Percentiles rank a stretch among this genome's conserved stretches.
Evolutionary conservation across 2,888 invertebrate species (phyloP).

Genomic region (Lepidochitona cinerea): DNA sequence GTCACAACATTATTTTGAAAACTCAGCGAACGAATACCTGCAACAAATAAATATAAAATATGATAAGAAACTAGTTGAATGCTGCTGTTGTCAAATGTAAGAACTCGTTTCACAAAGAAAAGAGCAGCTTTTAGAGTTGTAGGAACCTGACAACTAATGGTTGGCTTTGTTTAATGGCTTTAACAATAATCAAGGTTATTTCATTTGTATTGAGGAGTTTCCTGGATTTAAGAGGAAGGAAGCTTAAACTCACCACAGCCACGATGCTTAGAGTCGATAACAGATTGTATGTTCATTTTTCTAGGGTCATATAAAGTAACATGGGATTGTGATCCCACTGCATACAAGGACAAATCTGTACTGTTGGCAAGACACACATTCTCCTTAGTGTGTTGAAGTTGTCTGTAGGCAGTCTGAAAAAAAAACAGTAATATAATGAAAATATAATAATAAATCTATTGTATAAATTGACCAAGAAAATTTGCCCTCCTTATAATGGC

Average conservation of each 20-base stretch:
- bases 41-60: neutral
- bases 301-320: conserved; percentile 91
- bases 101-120: too few species aligned
- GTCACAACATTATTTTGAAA: conserved; percentile 92
- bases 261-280: conserved; percentile 86
- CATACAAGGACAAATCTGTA: conserved; percentile 86
- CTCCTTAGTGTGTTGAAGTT: conserved; percentile 90
- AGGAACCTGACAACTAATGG: too few species aligned
- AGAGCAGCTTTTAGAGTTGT: too few species aligned
- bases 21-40: conserved; percentile 86
- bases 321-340: conserved; percentile 94
- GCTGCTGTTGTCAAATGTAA: too few species aligned
- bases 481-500: too few species aligned
- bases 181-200: too few species aligned
- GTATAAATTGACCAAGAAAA: too few species aligned
- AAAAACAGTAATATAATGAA: too few species aligned
- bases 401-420: conserved; percentile 82
- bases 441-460: too few species aligned
- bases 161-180: too few species aligned
- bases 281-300: conserved; percentile 41
- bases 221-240: too few species aligned
- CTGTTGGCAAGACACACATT: conserved; percentile 93
- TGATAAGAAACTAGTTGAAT: neutral
- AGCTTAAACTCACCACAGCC: conserved; percentile 85
- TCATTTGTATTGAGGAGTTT: too few species aligned